These are phyloP conservation scores for Leptinotarsa peninsularis DNA, from an alignment of 2,888 invertebrate genomes.

Conservation along the genomic window DNA sequence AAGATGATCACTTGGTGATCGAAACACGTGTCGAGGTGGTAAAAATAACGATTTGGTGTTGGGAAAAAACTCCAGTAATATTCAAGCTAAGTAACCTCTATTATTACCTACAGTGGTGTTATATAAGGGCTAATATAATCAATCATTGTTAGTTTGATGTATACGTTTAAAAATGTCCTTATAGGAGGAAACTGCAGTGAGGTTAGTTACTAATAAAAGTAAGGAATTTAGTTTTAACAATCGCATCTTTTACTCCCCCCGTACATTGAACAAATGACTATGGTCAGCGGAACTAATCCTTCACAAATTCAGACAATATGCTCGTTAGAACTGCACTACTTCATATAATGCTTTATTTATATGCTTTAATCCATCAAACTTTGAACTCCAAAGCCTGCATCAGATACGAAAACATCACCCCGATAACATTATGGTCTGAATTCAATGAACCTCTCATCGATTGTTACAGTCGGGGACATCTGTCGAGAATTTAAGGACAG, in stretches of 20 bases:
- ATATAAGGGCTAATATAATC: too few species aligned
- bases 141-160: too few species aligned
- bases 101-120: too few species aligned
- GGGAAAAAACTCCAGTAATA: too few species aligned
- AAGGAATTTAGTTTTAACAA: not conserved
- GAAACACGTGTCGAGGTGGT: too few species aligned
- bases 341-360: slow-evolving; percentile 21
- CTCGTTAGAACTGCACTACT: slow-evolving; percentile 26
- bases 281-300: slow-evolving; percentile 27
- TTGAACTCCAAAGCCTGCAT: slow-evolving; percentile 2
- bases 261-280: slow-evolving; percentile 2
- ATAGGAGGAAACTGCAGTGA: too few species aligned
- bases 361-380: slow-evolving; percentile 11
- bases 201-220: too few species aligned
- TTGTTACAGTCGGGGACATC: slow-evolving; percentile 19
- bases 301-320: slow-evolving; percentile 27
- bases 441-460: slow-evolving; percentile 17
- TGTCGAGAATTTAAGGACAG: slow-evolving; percentile 13
- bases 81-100: too few species aligned
- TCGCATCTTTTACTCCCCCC: not conserved
- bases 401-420: slow-evolving; percentile 8
- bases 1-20: too few species aligned
- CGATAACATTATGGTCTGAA: not conserved
- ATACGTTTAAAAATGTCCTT: too few species aligned
- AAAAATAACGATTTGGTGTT: too few species aligned